Conservation (phyloP, 2,888 invertebrate species). For the Gastrophysa polygoni region DNA sequence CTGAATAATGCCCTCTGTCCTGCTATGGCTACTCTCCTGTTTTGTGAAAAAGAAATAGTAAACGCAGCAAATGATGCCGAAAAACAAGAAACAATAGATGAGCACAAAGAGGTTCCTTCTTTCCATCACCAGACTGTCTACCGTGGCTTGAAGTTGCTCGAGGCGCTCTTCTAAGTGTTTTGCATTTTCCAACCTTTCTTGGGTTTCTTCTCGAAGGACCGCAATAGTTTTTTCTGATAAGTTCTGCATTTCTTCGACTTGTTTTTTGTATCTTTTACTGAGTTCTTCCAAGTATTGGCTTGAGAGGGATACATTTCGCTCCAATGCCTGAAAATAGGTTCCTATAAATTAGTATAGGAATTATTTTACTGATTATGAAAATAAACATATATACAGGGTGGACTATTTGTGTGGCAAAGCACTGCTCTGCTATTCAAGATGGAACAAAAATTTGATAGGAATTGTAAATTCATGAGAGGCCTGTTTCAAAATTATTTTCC, state of each 20-base stretch:
- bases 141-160: constrained; percentile 64
- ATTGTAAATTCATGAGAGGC: too few relatives aligned
- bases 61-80: constrained; percentile 59
- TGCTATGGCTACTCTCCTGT: not conserved
- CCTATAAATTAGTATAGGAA: too few relatives aligned
- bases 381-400: too few relatives aligned
- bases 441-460: too few relatives aligned
- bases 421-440: too few relatives aligned
- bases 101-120: constrained; percentile 69
- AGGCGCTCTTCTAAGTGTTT: constrained; percentile 68
- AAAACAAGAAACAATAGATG: constrained; percentile 63
- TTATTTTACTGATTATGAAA: too few relatives aligned
- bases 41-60: constrained; percentile 60
- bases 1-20: constrained; percentile 53
- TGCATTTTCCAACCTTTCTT: constrained; percentile 75
- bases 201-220: constrained; percentile 74
- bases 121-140: constrained; percentile 67
- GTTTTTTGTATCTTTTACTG: constrained; percentile 92
- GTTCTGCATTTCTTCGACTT: constrained; percentile 93
- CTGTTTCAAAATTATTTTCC: too few relatives aligned
- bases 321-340: constrained; percentile 70
- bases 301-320: constrained; percentile 95
- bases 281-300: constrained; percentile 96
- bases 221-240: constrained; percentile 79
- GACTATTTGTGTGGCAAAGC: too few relatives aligned